phyloP scores from a whole-genome alignment of 2,888 invertebrate genomes.

The Mythimna impura region DNA sequence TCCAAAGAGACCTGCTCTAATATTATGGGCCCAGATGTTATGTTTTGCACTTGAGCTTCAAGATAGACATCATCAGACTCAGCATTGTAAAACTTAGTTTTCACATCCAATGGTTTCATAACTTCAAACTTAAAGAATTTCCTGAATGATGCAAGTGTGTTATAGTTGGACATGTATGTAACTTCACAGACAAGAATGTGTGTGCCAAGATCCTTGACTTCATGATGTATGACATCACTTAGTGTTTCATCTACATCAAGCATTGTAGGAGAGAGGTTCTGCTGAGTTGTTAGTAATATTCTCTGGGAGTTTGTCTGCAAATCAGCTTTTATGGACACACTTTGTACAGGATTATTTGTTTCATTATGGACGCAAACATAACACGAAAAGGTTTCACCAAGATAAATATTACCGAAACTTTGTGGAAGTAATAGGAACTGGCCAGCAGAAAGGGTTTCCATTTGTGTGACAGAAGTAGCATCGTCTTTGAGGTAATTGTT shows the following conservation, averaged over 20 bases:
- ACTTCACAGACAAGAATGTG: conserved; percentile 99
- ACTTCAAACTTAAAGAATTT: conserved; percentile 99
- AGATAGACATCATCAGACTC: conserved; percentile 94
- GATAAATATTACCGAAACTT: conserved; percentile 99
- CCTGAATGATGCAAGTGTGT: conserved; percentile 95
- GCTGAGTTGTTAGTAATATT: conserved; percentile 94
- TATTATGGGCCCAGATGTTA: conserved; percentile 97
- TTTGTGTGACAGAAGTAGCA: conserved; percentile 94
- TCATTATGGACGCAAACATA: conserved; percentile 99
- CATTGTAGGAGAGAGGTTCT: conserved; percentile 91
- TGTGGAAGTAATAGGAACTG: conserved; percentile 98
- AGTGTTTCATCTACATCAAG: conserved; percentile 95
- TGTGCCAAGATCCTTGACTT: conserved; percentile 99
- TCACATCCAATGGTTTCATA: conserved; percentile 98
- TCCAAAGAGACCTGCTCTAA: conserved; percentile 98
- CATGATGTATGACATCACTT: conserved; percentile 99
- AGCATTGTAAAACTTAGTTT: conserved; percentile 99
- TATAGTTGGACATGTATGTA: conserved; percentile 94
- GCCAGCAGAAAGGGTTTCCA: conserved; percentile 96
- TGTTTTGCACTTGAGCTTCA: conserved; percentile 96
- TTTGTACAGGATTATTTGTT: conserved; percentile 95
- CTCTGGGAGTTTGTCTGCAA: conserved; percentile 97
- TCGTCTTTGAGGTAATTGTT: conserved; percentile 95
- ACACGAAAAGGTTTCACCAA: conserved; percentile 99
- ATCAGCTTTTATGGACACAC: conserved; percentile 97